Base-by-base conservation (phyloP, 2,888 invertebrate genomes). In the Pimpla rufipes region DNA sequence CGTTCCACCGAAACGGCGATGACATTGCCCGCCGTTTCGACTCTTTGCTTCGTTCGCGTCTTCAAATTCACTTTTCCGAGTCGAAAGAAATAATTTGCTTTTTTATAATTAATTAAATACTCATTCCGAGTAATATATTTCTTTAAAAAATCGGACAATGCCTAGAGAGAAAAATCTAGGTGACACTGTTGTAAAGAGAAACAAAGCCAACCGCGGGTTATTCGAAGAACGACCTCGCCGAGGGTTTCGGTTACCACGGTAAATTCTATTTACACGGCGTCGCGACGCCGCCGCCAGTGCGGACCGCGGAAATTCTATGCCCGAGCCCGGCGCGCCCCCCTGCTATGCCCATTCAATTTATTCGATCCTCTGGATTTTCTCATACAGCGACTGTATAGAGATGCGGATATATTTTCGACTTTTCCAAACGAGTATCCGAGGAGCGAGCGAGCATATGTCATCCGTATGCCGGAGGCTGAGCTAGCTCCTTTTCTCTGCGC, bases 361-460 rank as follows among this genome's bases (percentile, higher is more conserved):
- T 62, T 62, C 37, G 40, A 11, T 64, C 2, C 66, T 18, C 37
- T 3, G 16, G 6, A 6, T 55, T 70, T 40, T n/a, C 6, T 16
- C 40, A 35, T 8, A 16, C 23, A 42, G 7, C 62, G 5, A 5
- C 29, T 5, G n/a, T 50, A 62, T 78, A 70, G 64, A 70, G 64
- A 76, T 76, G 70, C 45, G 55, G 37, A 80, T 74, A 45, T 45
- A 8, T 64, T 52, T 68, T 68, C 42, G 52, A 42, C 18, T 47
- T 55, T 52, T 55, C 13, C 29, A 29, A 5, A 40, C 21, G 18
- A 29, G 5, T 13, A 42, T 29, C 29, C 45, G 66, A 45, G 13
- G 21, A n/a, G n/a, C 29, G n/a, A 16, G n/a, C 37, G 55, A 79
- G 66, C 75, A 47, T 71, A 37, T 71, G 75, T 83, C 71, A 62